Conservation (phyloP, 2,797 vertebrate genomes). For the Argentina silus region DNA sequence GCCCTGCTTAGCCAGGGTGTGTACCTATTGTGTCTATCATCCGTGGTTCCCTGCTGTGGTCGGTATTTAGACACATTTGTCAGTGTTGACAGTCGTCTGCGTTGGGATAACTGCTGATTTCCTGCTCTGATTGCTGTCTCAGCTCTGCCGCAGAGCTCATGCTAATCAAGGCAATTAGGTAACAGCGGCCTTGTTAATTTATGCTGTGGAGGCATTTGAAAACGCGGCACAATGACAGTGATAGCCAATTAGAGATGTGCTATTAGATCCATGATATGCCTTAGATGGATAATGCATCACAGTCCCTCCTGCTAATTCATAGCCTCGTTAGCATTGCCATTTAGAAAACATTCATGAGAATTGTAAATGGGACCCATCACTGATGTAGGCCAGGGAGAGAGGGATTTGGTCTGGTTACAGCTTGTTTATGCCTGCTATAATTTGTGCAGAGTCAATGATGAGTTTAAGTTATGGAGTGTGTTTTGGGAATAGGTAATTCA, state of each 20-base stretch:
- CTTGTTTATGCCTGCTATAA: constrained; percentile 63
- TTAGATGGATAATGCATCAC: constrained; percentile 63
- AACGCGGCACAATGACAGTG: constrained; percentile 67
- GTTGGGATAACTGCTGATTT: constrained; percentile 38
- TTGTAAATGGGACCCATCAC: constrained; percentile 64
- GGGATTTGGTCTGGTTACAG: constrained; percentile 42
- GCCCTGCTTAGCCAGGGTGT: not conserved
- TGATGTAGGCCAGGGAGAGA: constrained; percentile 59
- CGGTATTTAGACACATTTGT: constrained; percentile 26
- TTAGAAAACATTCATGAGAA: constrained; percentile 70
- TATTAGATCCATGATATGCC: constrained; percentile 55
- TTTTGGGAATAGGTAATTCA: constrained; percentile 42
- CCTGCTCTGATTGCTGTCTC: constrained; percentile 54
- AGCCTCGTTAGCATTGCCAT: constrained; percentile 73
- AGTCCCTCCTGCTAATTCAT: constrained; percentile 64
- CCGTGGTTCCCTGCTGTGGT: not conserved
- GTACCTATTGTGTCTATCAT: not conserved
- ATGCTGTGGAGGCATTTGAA: constrained; percentile 62
- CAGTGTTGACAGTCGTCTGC: constrained; percentile 18
- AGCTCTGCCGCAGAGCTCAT: constrained; percentile 55
- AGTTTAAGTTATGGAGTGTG: constrained; percentile 60
- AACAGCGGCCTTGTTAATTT: constrained; percentile 70
- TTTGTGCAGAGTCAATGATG: constrained; percentile 60
- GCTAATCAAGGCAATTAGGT: constrained; percentile 74
- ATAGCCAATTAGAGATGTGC: constrained; percentile 70